These are phyloP conservation scores for Eubasilissa splendida DNA, from an alignment of 2,888 invertebrate genomes.

Conservation along the genomic window DNA sequence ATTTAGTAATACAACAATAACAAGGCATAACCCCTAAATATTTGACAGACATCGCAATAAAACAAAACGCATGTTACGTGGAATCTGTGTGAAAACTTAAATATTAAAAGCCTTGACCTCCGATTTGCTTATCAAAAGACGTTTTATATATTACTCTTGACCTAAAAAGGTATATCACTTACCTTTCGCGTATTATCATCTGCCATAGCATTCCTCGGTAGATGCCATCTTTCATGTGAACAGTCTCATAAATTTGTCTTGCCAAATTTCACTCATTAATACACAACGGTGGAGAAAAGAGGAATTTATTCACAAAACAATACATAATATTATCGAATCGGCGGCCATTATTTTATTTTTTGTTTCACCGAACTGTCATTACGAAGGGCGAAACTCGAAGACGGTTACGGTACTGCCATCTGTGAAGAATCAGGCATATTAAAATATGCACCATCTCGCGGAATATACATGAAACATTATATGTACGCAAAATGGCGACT, in stretches of 20 bases:
- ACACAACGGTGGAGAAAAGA: slow-evolving; percentile 9
- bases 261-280: slow-evolving; percentile 9
- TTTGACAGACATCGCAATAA: slow-evolving; percentile 18
- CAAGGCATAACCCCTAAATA: slow-evolving; percentile 8
- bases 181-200: slow-evolving; percentile 39
- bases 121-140: slow-evolving; percentile 18
- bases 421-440: not conserved
- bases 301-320: slow-evolving; percentile 26
- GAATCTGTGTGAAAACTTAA: not conserved
- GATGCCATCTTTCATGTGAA: slow-evolving; percentile 8
- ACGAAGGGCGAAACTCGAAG: not conserved
- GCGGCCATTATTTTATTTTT: slow-evolving; percentile 40
- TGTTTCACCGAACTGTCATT: slow-evolving; percentile 37
- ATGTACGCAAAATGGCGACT: too few species aligned
- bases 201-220: slow-evolving; percentile 31
- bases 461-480: too few species aligned
- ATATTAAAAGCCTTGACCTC: slow-evolving; percentile 29
- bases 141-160: slow-evolving; percentile 39
- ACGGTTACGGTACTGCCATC: slow-evolving; percentile 6
- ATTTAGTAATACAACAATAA: slow-evolving; percentile 26
- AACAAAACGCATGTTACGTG: not conserved
- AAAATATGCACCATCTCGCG: too few species aligned
- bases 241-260: not conserved
- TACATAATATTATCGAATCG: slow-evolving; percentile 12
- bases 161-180: slow-evolving; percentile 44